Evolutionary conservation across 2,888 invertebrate genomes (phyloP), one percentile per base, ranked within the genome.

Genomic region (Cephus spinipes): DNA sequence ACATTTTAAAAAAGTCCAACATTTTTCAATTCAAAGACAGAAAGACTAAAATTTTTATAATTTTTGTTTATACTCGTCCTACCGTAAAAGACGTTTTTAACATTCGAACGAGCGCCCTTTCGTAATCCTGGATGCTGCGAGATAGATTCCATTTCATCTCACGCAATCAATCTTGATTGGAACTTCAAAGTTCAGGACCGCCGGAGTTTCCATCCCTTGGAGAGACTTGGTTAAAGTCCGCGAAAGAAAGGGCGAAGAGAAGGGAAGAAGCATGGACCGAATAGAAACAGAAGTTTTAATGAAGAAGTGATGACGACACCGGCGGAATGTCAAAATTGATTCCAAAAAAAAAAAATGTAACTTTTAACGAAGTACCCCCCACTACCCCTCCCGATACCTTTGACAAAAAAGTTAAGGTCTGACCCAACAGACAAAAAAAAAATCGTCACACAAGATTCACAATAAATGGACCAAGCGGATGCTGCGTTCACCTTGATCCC

Each of bases 131-230:
- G 77, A 35, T 32, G 68, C 79, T 81, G 80, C 83, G 81, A 82
- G 83, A 85, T 85, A 85, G 87, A 89, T 86, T 85, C 85, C 87
- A 85, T 87, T 89, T 85, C 85, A 88, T 87, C 87, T 85, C 81
- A 83, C 82, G 85, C 87, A 89, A 89, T 89, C 89, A 87, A 88
- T 87, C 86, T 84, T 88, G 89, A 89, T 87, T 89, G 89, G 83
- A 85, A 87, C 86, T 87, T 87, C 83, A 87, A 87, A 87, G 85
- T 85, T 85, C 80, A 79, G 81, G 74, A 76, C 78, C 36, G 77
- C 74, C 69, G 74, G 76, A 40, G 40, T 40, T 40, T 40, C 6
- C 55, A n/a, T 68, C 75, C 55, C 55, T 31, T 68, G 69, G 69
- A 3, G 76, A 76, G 76, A 36, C 23, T 69, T 69, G 55, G 76